A percentile compares a stretch with the other conserved stretches of the same genome.
phyloP scores from a whole-genome alignment of 2,113 vertebrate species.

The Sander vitreus region DNA sequence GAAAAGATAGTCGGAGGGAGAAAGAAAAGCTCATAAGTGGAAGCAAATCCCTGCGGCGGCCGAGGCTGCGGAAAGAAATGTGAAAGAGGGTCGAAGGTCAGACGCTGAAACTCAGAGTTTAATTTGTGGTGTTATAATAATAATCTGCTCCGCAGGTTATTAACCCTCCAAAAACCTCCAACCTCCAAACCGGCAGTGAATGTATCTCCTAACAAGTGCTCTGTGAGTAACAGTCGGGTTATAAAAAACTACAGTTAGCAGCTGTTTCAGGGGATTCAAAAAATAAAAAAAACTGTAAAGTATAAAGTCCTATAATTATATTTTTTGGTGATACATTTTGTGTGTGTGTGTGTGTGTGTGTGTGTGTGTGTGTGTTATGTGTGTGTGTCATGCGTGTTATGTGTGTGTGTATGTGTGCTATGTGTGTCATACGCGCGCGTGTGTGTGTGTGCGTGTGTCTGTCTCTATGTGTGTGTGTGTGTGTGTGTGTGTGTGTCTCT shows the following conservation, averaged over 20 bases:
- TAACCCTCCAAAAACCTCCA: neutral
- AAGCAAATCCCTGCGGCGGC: constrained; percentile 5
- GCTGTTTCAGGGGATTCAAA: too few relatives aligned
- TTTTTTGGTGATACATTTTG: too few relatives aligned
- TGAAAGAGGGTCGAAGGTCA: constrained; percentile 23
- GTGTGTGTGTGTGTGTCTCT: too few relatives aligned
- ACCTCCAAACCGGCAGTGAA: constrained; percentile 12
- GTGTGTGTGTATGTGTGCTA: too few relatives aligned
- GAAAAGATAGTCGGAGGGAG: constrained; percentile 2
- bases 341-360: too few relatives aligned
- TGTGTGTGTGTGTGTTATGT: too few relatives aligned
- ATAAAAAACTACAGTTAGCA: too few relatives aligned
- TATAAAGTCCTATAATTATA: too few relatives aligned
- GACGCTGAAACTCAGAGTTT: constrained; percentile 30
- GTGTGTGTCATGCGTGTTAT: too few relatives aligned
- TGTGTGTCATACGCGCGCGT: too few relatives aligned
- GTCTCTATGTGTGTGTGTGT: fast-evolving
- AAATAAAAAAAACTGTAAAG: too few relatives aligned
- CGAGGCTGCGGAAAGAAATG: neutral
- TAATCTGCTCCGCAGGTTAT: constrained; percentile 36
- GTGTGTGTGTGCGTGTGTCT: too few relatives aligned
- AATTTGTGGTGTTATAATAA: constrained; percentile 44
- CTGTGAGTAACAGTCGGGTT: neutral
- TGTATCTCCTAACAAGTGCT: neutral
- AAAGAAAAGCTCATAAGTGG: constrained; percentile 22